Evolutionary conservation across 2,888 invertebrate genomes (phyloP).

Genomic region (Lasioglossum zephyrum): DNA sequence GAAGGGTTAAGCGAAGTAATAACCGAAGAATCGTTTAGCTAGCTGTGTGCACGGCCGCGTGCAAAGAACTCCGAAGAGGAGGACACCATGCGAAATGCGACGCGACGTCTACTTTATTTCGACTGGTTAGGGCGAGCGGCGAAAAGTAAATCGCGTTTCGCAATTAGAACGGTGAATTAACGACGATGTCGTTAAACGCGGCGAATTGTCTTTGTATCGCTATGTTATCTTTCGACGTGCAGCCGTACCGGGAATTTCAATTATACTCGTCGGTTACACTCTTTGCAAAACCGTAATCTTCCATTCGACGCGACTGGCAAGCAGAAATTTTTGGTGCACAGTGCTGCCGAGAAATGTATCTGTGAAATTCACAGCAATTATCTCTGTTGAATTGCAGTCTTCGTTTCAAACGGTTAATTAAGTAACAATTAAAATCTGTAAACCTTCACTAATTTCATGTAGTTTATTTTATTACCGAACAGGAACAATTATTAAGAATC

Average conservation of each 20-base stretch:
- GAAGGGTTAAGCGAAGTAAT: conserved; percentile 51
- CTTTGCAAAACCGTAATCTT: background rate
- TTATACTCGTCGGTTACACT: background rate
- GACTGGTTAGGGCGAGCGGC: background rate
- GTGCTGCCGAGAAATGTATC: background rate
- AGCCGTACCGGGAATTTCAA: background rate
- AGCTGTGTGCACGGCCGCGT: background rate
- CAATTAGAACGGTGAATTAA: conserved; percentile 32
- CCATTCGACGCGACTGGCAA: too few species aligned
- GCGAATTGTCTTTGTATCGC: background rate
- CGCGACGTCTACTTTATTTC: conserved; percentile 7
- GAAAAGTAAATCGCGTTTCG: conserved; percentile 24
- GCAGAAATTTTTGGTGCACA: background rate
- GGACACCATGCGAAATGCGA: background rate
- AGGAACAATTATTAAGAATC: too few species aligned
- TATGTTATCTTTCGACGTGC: background rate
- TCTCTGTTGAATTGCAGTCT: too few species aligned
- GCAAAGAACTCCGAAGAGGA: background rate
- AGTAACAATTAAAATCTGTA: too few species aligned
- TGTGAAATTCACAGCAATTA: background rate
- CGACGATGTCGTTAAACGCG: background rate
- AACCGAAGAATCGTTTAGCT: conserved; percentile 52
- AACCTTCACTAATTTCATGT: too few species aligned
- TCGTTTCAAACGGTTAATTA: too few species aligned
- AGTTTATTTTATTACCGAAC: too few species aligned